Evolutionary conservation across 2,888 invertebrate genomes (phyloP).

Genomic region (Athripsodes cinereus): DNA sequence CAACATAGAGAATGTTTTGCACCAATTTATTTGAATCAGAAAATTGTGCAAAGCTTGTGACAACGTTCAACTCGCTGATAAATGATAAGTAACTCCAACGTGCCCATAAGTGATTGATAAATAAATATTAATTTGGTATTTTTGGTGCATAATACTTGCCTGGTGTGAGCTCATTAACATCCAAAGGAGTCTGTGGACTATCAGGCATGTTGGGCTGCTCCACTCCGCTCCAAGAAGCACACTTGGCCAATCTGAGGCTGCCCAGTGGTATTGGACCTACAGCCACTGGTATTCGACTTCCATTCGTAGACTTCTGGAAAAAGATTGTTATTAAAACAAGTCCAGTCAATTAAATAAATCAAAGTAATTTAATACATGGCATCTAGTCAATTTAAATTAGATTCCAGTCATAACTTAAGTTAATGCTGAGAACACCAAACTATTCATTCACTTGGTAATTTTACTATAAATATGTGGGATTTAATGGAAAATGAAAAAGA

Average conservation of each 20-base stretch:
- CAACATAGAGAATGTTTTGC: too few relatives aligned
- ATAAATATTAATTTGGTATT: too few relatives aligned
- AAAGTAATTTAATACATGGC: neutral
- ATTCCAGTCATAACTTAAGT: neutral
- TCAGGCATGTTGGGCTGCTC: conserved; percentile 35
- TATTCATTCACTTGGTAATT: neutral
- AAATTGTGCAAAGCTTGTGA: too few relatives aligned
- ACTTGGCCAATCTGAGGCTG: conserved; percentile 59
- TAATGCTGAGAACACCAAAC: neutral
- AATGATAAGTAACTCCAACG: too few relatives aligned
- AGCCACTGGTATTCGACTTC: conserved; percentile 62
- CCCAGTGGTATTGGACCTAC: conserved; percentile 32
- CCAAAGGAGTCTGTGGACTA: conserved; percentile 33
- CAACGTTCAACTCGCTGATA: too few relatives aligned
- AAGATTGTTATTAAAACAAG: too few relatives aligned
- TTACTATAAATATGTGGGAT: neutral
- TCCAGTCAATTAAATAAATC: too few relatives aligned
- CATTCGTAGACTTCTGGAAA: conserved; percentile 21
- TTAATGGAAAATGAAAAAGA: neutral
- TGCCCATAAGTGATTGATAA: too few relatives aligned
- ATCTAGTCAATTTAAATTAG: neutral
- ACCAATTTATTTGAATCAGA: too few relatives aligned
- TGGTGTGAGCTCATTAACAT: conserved; percentile 49
- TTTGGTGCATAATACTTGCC: too few relatives aligned
- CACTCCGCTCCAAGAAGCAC: conserved; percentile 64